Evolutionary conservation across 2,113 vertebrate species (phyloP).

Genomic region (Emberiza fucata): DNA sequence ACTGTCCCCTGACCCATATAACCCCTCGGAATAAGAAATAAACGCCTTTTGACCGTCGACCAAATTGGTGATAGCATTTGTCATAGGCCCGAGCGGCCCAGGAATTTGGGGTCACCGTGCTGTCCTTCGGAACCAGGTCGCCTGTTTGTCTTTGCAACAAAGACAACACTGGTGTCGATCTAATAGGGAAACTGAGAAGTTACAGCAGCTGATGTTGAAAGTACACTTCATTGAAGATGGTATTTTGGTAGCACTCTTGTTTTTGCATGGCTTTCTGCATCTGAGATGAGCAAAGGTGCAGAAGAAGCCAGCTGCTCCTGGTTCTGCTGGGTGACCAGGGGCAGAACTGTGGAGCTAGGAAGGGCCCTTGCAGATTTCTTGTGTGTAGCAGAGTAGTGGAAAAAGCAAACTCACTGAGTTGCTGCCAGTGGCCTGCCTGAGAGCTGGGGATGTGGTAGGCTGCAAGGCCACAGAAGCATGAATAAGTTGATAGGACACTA

Average conservation of each 20-base stretch:
- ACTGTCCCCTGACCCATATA: no score
- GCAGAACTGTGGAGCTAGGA: background rate
- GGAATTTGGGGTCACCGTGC: no score
- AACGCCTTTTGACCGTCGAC: no score
- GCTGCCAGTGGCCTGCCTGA: accelerated
- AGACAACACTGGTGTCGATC: background rate
- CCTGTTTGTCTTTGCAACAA: no score
- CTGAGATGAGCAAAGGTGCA: background rate
- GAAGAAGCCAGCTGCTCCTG: background rate
- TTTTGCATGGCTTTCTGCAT: background rate
- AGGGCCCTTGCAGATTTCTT: background rate
- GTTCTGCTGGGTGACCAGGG: background rate
- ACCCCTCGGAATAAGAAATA: no score
- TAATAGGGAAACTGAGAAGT: background rate
- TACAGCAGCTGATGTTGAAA: background rate
- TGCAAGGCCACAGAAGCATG: background rate
- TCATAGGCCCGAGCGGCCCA: no score
- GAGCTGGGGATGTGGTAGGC: background rate
- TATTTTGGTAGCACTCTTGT: background rate
- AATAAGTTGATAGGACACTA: background rate
- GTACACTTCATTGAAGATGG: background rate
- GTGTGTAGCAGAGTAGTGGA: accelerated
- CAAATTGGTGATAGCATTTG: no score
- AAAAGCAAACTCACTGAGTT: background rate
- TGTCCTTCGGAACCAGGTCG: no score